Base-by-base conservation (phyloP, 2,797 vertebrate genomes). In the Myotis pilosus region DNA sequence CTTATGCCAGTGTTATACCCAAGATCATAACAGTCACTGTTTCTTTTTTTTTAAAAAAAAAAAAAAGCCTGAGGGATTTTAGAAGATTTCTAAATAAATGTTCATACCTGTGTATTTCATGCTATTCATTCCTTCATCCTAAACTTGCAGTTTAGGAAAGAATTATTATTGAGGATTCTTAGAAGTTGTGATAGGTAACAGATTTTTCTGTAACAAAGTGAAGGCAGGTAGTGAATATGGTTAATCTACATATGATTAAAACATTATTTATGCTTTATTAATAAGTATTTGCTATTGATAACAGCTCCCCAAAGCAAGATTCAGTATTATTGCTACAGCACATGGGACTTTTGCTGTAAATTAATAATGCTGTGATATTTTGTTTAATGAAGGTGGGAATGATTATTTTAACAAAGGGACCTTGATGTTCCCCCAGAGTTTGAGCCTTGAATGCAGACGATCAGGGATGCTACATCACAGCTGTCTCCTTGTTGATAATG, bases 291-390 rank as follows among this genome's bases (percentile, higher is more conserved):
- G 66, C 93, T 96, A 95, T 96, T 91, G 90, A 94, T 96, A 97
- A 96, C 49, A 89, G 93, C 83, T 95, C 97, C 97, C 96, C 47
- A 91, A 91, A 85, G 97, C 47, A 62, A 97, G 76, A 96, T 96
- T 94, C 74, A n/a, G 89, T 57, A 84, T 62, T 87, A 81, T 91
- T 90, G 93, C 94, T 91, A 80, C 55, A 94, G 76, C 94, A 91
- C 91, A 60, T 96, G 96, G 96, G 86, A 89, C 64, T 94, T 96
- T 41, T 92, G 83, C 75, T 94, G 41, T 92, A 95, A 91, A 97
- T 97, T 97, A 96, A 97, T 97, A 97, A 96, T 92, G 93, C 72
- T 57, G 6, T 86, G 95, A 33, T 97, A 96, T 97, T 97, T 97
- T 96, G 95, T 95, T 96, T 97, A 97, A 97, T 97, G 96, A 97